Percentiles rank a stretch among this genome's conserved stretches.
Conservation (phyloP, 1,140 invertebrate genomes). For the Cydia amplana region DNA sequence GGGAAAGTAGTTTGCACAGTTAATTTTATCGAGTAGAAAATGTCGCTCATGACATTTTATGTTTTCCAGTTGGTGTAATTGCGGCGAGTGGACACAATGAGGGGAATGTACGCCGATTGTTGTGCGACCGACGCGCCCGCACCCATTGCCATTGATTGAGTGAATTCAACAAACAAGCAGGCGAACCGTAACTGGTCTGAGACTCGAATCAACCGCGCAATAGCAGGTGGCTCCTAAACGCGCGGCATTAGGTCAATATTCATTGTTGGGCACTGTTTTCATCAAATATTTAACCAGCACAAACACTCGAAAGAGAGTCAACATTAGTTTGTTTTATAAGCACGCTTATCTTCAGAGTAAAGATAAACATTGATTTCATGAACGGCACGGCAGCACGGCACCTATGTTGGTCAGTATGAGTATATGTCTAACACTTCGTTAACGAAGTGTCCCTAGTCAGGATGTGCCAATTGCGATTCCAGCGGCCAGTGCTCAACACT, state of each 20-base stretch:
- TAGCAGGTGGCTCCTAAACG: neutral
- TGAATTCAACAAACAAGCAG: slow-evolving; percentile 69
- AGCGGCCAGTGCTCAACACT: slow-evolving; percentile 41
- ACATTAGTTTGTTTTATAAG: slow-evolving; percentile 16
- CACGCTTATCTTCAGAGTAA: slow-evolving; percentile 9
- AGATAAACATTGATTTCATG: slow-evolving; percentile 8
- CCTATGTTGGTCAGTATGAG: neutral
- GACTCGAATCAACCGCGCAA: slow-evolving; percentile 34
- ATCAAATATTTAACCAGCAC: slow-evolving; percentile 16
- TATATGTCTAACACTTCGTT: slow-evolving; percentile 4
- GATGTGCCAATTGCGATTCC: slow-evolving; percentile 55
- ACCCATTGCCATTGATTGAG: slow-evolving; percentile 74
- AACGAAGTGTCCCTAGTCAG: slow-evolving; percentile 40
- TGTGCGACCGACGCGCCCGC: slow-evolving; percentile 74
- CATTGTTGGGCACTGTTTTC: neutral
- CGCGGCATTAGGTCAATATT: slow-evolving; percentile 11
- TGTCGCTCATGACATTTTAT: neutral
- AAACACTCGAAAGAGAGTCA: neutral
- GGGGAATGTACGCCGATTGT: slow-evolving; percentile 75
- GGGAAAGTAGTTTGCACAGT: neutral
- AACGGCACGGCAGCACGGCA: neutral
- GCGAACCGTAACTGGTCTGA: slow-evolving; percentile 62
- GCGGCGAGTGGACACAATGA: slow-evolving; percentile 73
- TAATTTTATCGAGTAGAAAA: neutral
- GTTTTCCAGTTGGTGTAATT: slow-evolving; percentile 51